Conservation (phyloP, 1,140 invertebrate species). For the Metopolophium dirhodum region DNA sequence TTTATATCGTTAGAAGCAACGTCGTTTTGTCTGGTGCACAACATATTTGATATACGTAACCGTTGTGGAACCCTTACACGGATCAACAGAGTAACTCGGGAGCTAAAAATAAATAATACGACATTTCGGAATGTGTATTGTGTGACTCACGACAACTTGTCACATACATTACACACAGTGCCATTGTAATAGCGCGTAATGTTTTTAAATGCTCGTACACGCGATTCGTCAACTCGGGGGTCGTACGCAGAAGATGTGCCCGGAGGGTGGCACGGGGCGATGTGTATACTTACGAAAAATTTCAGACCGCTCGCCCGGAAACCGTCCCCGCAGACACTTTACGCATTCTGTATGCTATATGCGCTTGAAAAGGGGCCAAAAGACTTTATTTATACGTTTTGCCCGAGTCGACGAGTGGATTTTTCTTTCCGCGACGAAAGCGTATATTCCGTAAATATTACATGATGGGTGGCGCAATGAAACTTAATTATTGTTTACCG, state of each 20-base stretch:
- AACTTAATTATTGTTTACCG: slow-evolving; percentile 7
- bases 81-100: background rate
- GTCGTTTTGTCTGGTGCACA: background rate
- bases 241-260: background rate
- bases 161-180: background rate
- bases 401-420: background rate
- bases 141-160: slow-evolving; percentile 22
- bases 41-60: background rate
- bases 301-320: background rate
- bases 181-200: background rate
- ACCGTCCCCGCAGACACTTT: background rate
- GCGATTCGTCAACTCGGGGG: background rate
- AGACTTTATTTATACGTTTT: slow-evolving; percentile 18
- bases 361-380: background rate
- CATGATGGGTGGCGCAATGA: background rate
- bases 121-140: background rate
- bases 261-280: background rate
- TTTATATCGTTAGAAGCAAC: background rate
- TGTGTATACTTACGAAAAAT: background rate
- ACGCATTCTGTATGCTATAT: background rate
- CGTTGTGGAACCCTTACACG: background rate
- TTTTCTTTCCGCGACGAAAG: background rate
- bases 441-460: background rate
- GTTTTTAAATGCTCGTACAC: background rate
- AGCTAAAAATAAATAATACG: slow-evolving; percentile 1